Evolutionary conservation across 2,888 invertebrate genomes (phyloP).

Genomic region (Pachliopta kotzebuea): DNA sequence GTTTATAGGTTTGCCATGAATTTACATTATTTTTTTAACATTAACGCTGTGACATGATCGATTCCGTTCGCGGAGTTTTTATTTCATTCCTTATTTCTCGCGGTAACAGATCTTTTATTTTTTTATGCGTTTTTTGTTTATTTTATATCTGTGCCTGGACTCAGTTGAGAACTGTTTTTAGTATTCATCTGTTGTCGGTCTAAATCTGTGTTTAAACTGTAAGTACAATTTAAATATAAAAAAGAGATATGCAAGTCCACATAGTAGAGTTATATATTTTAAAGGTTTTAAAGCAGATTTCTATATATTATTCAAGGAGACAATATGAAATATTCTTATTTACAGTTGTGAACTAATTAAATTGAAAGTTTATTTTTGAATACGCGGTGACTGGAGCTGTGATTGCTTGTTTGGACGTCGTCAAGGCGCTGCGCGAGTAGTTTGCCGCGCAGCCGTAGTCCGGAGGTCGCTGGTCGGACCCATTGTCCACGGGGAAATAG

Average conservation of each 20-base stretch:
- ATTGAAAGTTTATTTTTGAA: conserved; percentile 47
- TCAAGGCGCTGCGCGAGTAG: conserved; percentile 50
- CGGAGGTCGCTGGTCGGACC: conserved; percentile 35
- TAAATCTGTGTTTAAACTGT: conserved; percentile 67
- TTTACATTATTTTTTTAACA: conserved; percentile 28
- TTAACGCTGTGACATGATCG: conserved; percentile 35
- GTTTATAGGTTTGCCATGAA: conserved; percentile 24
- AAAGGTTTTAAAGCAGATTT: conserved; percentile 73
- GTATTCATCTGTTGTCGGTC: conserved; percentile 62
- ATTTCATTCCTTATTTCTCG: conserved; percentile 71
- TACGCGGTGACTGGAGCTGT: conserved; percentile 49
- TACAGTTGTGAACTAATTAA: conserved; percentile 62
- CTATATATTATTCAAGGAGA: conserved; percentile 73
- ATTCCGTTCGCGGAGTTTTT: conserved; percentile 48
- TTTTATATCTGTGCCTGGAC: conserved; percentile 42
- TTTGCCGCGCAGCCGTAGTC: too few relatives aligned
- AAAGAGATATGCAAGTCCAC: conserved; percentile 60
- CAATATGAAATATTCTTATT: conserved; percentile 77
- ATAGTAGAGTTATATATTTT: conserved; percentile 69
- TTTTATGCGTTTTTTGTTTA: conserved; percentile 69
- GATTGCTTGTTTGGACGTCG: conserved; percentile 58
- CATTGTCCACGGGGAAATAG: conserved; percentile 42
- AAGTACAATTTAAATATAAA: conserved; percentile 72
- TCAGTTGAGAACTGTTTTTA: conserved; percentile 50
- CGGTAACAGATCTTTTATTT: conserved; percentile 76